Evolutionary conservation across 2,113 vertebrate genomes (phyloP).

Genomic region (Atrichornis clamosus): DNA sequence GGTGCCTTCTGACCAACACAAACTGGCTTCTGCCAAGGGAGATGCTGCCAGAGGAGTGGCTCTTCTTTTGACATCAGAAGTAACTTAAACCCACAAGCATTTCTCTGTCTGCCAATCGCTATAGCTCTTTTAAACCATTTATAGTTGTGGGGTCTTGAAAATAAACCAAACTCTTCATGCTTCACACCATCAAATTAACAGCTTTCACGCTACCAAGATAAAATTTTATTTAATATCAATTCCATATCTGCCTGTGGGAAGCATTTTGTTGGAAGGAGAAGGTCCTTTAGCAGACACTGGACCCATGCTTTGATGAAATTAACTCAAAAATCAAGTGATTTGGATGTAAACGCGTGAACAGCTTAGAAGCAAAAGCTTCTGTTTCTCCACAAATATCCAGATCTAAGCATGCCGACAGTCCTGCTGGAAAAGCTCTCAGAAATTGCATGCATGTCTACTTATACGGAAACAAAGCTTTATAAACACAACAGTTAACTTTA

Average conservation of each 20-base stretch:
- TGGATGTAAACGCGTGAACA: neutral
- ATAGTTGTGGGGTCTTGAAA: neutral
- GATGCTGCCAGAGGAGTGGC: neutral
- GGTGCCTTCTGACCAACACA: neutral
- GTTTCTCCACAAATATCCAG: neutral
- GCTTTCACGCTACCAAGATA: neutral
- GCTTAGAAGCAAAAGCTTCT: neutral
- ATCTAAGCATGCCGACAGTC: accelerated
- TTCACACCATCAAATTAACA: neutral
- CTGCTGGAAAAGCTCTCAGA: neutral
- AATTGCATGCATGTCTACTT: neutral
- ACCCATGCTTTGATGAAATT: neutral
- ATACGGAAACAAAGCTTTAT: neutral
- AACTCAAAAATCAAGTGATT: neutral
- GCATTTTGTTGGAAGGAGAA: neutral
- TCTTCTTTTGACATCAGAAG: neutral
- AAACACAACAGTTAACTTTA: conserved; percentile 9
- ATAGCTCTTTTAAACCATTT: neutral
- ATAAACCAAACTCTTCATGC: neutral
- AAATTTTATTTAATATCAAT: neutral
- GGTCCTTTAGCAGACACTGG: neutral
- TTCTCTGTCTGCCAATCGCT: neutral
- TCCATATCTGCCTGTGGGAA: neutral
- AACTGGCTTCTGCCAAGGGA: neutral
- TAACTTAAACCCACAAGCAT: neutral